Base-by-base conservation (phyloP, 1,140 invertebrate species). In the Maniola jurtina region DNA sequence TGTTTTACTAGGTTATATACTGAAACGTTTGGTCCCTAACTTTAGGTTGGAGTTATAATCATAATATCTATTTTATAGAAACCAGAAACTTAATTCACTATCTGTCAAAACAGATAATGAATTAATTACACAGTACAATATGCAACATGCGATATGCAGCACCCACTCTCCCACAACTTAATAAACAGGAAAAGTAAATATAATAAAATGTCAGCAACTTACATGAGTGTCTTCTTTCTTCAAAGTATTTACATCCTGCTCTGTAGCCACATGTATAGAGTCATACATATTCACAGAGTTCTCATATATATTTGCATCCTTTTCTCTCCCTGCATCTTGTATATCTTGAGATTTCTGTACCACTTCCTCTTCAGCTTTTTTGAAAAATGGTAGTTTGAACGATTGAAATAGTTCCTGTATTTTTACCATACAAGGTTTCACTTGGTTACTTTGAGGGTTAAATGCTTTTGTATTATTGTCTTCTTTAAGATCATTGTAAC, bases 371-470 rank as follows among this genome's bases (percentile, higher is more conserved):
- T 83, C 80, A 16, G 36, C 64, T 61, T 72, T 84, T 50, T 71
- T 85, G 61, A 88, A 88, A 50, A 88, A 88, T 4, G 86, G 86
- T 33, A 90, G 67, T 72, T 79, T 88, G 13, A 90, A 83, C 0
- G 85, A 83, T 38, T 85, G 76, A 55, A 88, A 88, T 9, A 88
- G 34, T 64, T 88, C 85, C 52, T 90, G 86, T 57, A 90, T 81
- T 71, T 86, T 90, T 1, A 83, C 83, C 15, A 86, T 79, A 66
- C 80, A 78, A 16, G 88, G 83, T 62, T 83, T 88, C 0, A 70
- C 71, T 68, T 68, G 73, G 48, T 50, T 55, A 47, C 47, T 65
- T 71, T 14, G 45, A 48, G 35, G 25, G 15, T 35, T 16, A 52
- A 36, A 16, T 11, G 14, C n/a, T 11, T 56, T 56, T 8, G 52